Evolutionary conservation across 2,888 invertebrate species (phyloP), one percentile per base, ranked within the genome.

Genomic region (Cataglyphis rosenhaueri): DNA sequence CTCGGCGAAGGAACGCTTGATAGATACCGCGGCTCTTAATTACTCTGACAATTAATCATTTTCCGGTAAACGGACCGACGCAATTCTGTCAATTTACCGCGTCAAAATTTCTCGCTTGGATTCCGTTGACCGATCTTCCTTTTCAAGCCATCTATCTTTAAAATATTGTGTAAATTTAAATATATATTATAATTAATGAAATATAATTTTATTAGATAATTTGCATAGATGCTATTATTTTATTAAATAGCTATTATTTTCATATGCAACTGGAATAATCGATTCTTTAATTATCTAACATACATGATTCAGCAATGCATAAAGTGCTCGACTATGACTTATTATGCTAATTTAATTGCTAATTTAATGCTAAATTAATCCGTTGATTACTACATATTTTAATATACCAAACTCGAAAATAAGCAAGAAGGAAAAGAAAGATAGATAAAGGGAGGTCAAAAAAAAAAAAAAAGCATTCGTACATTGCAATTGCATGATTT

Each of bases 11-110:
- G 44, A 71, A 41, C 59, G 21, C 44, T 71, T 35, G 25, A 44
- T 59, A 75, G 75, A 75, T 59, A 71, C 29, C 59, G 44, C 71
- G 44, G 32, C 59, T 18, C 78, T 79, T 79, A 79, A 79, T 79
- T 79, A 79, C 71, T 18, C 48, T 35, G 78, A 79, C 78, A 79
- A 79, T 79, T 79, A 79, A 79, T 79, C 78, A 79, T 59, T 59
- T 79, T 32, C 59, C 35, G 44, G 78, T 79, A 79, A 79, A 79
- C 78, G 71, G 44, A 79, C 35, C 59, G 57, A 79, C 59, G 71
- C 71, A 79, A 79, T 79, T 71, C 59, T 68, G 78, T 71, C 78
- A 79, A 79, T 79, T 71, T 79, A 35, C 44, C 71, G 21, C 18
- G 78, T 79, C 71, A 79, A 79, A 71, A 79, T 79, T 79, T 71